Conservation (phyloP, 1,140 invertebrate genomes). For the Drosophila navojoa region DNA sequence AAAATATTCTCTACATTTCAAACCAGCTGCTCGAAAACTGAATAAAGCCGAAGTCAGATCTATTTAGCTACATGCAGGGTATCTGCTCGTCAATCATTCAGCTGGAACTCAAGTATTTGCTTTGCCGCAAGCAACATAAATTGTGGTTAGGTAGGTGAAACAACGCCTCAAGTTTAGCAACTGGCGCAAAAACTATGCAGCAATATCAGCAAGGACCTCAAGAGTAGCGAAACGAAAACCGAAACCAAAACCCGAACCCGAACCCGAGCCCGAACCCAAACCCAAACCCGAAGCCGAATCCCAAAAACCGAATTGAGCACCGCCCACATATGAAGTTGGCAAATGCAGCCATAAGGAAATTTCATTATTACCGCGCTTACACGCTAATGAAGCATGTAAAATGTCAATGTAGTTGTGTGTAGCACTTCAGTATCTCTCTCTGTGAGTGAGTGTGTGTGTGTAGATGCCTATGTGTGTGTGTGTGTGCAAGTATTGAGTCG, state of each 20-base stretch:
- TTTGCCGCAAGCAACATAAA: constrained; percentile 60
- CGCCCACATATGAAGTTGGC: constrained; percentile 39
- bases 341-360: constrained; percentile 80
- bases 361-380: constrained; percentile 82
- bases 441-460: constrained; percentile 14
- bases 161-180: constrained; percentile 65
- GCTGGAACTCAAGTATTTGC: background rate
- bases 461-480: constrained; percentile 25
- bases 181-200: constrained; percentile 64
- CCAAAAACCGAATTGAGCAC: no score
- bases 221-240: constrained; percentile 14
- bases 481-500: constrained; percentile 41
- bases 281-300: no score
- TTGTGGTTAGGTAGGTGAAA: constrained; percentile 53
- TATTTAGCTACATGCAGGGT: background rate
- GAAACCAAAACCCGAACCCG: constrained; percentile 2
- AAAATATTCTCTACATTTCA: no score
- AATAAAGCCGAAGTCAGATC: no score
- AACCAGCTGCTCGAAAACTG: no score
- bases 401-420: constrained; percentile 71
- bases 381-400: constrained; percentile 82
- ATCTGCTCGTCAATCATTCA: background rate
- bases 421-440: constrained; percentile 14
- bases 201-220: constrained; percentile 43
- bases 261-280: background rate